These are phyloP conservation scores for Heliconius congener DNA, from an alignment of 1,140 invertebrate species.

Conservation along the genomic window DNA sequence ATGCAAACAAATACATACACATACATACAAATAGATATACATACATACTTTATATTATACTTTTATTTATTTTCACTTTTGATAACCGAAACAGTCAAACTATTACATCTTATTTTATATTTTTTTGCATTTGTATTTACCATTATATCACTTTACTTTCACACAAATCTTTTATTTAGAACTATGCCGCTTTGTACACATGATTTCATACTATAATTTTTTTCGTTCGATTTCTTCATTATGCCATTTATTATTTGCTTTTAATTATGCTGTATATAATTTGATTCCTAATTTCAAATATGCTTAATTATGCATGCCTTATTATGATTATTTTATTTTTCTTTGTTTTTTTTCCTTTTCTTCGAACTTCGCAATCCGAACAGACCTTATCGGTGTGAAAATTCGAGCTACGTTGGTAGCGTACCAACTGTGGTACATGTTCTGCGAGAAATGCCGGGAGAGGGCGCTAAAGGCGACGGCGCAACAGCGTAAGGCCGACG, in stretches of 20 bases:
- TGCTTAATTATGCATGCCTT: conserved; percentile 24
- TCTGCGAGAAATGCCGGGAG: conserved; percentile 94
- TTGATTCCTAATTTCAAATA: conserved; percentile 22
- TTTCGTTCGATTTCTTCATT: background rate
- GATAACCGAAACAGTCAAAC: background rate
- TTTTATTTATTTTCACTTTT: background rate
- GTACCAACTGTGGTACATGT: conserved; percentile 94
- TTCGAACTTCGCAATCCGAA: conserved; percentile 30
- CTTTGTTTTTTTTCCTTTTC: conserved; percentile 36
- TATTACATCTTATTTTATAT: background rate
- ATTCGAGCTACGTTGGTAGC: conserved; percentile 68
- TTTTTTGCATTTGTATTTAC: background rate
- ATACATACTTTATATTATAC: too few species aligned
- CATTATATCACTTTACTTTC: background rate
- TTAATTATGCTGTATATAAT: background rate
- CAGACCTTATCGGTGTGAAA: conserved; percentile 58
- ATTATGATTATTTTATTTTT: conserved; percentile 35
- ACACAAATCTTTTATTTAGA: background rate
- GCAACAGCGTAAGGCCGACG: conserved; percentile 48
- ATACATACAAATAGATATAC: too few species aligned
- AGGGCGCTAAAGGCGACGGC: conserved; percentile 76
- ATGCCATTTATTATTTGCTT: background rate
- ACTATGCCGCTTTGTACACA: background rate
- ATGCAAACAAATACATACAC: too few species aligned
- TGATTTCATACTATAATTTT: background rate